Conservation (phyloP, 2,797 vertebrate genomes). For the Xenops minutus region DNA sequence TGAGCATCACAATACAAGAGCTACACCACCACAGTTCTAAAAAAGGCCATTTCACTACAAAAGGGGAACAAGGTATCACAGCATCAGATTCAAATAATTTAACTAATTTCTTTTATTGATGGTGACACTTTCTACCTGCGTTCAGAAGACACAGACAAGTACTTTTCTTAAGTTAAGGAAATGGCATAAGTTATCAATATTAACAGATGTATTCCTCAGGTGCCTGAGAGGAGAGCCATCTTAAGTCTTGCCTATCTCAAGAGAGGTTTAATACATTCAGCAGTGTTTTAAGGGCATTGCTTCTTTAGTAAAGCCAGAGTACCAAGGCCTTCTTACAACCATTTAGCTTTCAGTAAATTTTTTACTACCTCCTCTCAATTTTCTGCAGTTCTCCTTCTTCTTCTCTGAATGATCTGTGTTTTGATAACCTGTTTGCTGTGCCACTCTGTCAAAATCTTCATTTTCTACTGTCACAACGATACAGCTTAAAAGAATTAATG, state of each 20-base stretch:
- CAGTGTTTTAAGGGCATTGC: background rate
- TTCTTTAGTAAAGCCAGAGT: background rate
- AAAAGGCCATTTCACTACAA: background rate
- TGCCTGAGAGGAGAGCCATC: background rate
- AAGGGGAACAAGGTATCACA: background rate
- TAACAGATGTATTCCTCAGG: rapidly evolving
- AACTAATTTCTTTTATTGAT: background rate
- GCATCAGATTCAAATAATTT: background rate
- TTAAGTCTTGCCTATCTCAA: background rate
- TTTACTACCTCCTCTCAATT: background rate
- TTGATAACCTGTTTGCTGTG: background rate
- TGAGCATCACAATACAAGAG: background rate
- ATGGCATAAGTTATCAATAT: background rate
- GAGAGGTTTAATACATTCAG: background rate
- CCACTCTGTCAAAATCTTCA: background rate
- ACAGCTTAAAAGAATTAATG: background rate
- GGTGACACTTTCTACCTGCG: background rate
- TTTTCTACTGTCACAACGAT: background rate
- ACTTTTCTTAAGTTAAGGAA: background rate
- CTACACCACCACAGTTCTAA: background rate
- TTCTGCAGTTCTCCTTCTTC: background rate
- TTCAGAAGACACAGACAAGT: background rate
- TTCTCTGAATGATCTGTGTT: background rate
- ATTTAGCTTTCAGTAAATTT: background rate
- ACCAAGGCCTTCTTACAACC: background rate